phyloP scores from a whole-genome alignment of 2,888 invertebrate genomes.

The Cosmopolites sordidus region DNA sequence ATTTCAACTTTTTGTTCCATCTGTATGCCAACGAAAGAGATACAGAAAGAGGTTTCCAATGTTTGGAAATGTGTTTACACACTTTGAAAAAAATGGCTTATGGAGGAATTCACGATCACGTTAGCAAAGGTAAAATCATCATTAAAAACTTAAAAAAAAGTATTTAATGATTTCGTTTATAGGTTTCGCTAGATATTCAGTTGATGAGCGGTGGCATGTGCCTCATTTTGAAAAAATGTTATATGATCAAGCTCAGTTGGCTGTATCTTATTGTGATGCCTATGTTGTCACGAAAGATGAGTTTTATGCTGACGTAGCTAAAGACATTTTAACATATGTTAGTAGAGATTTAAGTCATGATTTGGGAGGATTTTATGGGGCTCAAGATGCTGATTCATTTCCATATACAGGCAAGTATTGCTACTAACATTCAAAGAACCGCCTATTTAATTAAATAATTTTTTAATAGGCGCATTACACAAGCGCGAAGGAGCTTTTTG shows the following conservation, averaged over 20 bases:
- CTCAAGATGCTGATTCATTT: slow-evolving; percentile 93
- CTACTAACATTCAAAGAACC: background rate
- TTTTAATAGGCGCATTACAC: slow-evolving; percentile 50
- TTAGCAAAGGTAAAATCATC: slow-evolving; percentile 59
- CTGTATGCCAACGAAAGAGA: slow-evolving; percentile 62
- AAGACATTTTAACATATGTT: slow-evolving; percentile 81
- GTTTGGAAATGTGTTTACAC: slow-evolving; percentile 73
- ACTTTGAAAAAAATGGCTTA: slow-evolving; percentile 82
- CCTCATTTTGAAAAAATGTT: slow-evolving; percentile 99
- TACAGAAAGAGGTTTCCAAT: slow-evolving; percentile 55
- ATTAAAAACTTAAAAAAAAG: background rate
- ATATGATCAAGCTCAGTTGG: slow-evolving; percentile 89
- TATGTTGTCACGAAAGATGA: slow-evolving; percentile 72
- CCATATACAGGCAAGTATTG: slow-evolving; percentile 50
- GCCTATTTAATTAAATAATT: slow-evolving; percentile 41
- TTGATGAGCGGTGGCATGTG: slow-evolving; percentile 90
- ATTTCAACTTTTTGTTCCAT: slow-evolving; percentile 82
- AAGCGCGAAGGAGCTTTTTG: slow-evolving; percentile 91
- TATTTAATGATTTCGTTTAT: background rate
- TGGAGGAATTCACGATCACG: slow-evolving; percentile 94
- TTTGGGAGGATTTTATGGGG: slow-evolving; percentile 88
- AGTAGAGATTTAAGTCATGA: slow-evolving; percentile 77
- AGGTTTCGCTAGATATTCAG: slow-evolving; percentile 65
- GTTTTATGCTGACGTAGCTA: slow-evolving; percentile 67
- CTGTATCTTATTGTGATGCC: slow-evolving; percentile 74